Percentiles rank a stretch among this genome's conserved stretches.
Evolutionary conservation across 92 coral and sea anemone genomes (phyloP).

Genomic region (Palythoa grandis): DNA sequence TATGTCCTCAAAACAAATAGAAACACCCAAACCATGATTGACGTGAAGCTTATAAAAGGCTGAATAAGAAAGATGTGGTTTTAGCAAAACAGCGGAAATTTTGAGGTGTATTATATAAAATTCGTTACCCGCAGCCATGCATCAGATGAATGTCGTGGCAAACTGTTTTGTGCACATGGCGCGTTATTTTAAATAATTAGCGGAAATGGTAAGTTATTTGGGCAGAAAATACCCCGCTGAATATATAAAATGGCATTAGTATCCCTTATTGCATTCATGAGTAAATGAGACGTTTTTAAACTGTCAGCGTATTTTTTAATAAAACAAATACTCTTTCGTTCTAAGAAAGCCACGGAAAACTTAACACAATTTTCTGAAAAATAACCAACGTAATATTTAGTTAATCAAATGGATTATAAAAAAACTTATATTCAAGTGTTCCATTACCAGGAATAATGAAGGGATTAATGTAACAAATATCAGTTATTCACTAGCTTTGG

Average conservation of each 20-base stretch:
- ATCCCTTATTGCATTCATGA: too few species aligned
- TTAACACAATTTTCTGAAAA: too few species aligned
- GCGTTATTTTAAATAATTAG: background rate
- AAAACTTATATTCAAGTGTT: too few species aligned
- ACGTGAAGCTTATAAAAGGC: background rate
- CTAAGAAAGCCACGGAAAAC: too few species aligned
- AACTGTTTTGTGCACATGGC: background rate
- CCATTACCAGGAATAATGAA: too few species aligned
- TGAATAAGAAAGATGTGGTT: background rate
- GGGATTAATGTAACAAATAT: too few species aligned
- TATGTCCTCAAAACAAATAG: background rate
- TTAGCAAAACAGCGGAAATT: background rate
- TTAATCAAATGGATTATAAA: too few species aligned
- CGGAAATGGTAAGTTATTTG: constrained; percentile 16
- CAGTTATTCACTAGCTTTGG: too few species aligned
- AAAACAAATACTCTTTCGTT: too few species aligned
- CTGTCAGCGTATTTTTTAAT: too few species aligned
- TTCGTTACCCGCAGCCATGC: background rate
- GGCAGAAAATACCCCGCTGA: background rate
- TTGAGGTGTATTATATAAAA: background rate
- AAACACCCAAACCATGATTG: background rate
- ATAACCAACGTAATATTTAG: too few species aligned
- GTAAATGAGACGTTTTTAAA: too few species aligned
- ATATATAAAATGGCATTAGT: background rate
- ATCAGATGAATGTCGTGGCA: background rate